These are phyloP conservation scores for Ditylenchus dipsaci DNA, from an alignment of 1,140 invertebrate genomes.

Conservation along the genomic window DNA sequence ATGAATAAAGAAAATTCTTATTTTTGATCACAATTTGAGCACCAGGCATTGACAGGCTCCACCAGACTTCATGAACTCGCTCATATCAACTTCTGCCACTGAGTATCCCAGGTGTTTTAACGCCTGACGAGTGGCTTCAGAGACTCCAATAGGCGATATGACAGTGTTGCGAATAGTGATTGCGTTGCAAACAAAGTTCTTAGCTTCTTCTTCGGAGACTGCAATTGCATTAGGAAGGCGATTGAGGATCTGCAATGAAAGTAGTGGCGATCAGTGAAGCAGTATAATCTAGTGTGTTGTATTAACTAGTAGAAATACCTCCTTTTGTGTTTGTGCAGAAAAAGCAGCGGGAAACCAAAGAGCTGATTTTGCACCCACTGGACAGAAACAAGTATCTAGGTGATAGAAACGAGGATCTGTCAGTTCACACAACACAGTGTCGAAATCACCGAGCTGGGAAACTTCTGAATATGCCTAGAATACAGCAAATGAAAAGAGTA, in stretches of 20 bases:
- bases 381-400: conserved; percentile 55
- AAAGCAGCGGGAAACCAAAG: conserved; percentile 56
- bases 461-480: conserved; percentile 50
- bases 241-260: conserved; percentile 39
- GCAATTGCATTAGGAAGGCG: conserved; percentile 53
- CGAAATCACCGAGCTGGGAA: conserved; percentile 44
- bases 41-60: conserved; percentile 57
- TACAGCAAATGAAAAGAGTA: conserved; percentile 46
- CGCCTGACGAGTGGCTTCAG: conserved; percentile 32
- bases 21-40: conserved; percentile 47
- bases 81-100: conserved; percentile 55
- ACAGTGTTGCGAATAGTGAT: conserved; percentile 53
- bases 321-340: conserved; percentile 42
- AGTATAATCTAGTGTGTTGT: too few relatives aligned
- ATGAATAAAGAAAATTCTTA: background rate
- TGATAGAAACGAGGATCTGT: conserved; percentile 51
- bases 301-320: too few relatives aligned
- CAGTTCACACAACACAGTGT: conserved; percentile 52
- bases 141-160: conserved; percentile 51
- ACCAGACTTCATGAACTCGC: conserved; percentile 57
- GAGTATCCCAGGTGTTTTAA: conserved; percentile 42
- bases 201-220: conserved; percentile 50
- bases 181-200: conserved; percentile 55
- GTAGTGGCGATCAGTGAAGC: too few relatives aligned
- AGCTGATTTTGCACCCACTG: conserved; percentile 46